Conservation (phyloP, 92 coral and sea anemone species). For the Zoanthus gigantus region DNA sequence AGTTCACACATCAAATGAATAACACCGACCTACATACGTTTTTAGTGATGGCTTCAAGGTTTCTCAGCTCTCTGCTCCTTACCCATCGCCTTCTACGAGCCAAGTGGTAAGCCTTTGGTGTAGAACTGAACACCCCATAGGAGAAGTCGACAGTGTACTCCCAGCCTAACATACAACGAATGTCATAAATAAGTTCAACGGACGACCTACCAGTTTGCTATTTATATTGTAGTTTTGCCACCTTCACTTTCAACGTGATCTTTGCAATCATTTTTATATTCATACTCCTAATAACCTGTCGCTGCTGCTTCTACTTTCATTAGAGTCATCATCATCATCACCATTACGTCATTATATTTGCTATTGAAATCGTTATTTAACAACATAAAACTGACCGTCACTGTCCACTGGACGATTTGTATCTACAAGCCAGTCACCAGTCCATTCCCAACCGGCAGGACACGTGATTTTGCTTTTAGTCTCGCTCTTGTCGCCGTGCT, state of each 20-base stretch:
- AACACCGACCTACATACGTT: constrained; percentile 49
- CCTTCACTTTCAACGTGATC: too few species aligned
- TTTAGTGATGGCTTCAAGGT: constrained; percentile 76
- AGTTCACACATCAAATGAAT: not conserved
- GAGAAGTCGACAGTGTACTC: constrained; percentile 92
- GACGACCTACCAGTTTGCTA: too few species aligned
- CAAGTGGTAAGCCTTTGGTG: constrained; percentile 91
- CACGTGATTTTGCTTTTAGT: constrained; percentile 75
- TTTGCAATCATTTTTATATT: too few species aligned
- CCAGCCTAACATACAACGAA: constrained; percentile 71
- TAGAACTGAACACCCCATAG: constrained; percentile 87
- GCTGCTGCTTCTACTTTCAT: not conserved
- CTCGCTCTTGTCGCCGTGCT: constrained; percentile 81
- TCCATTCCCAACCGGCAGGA: constrained; percentile 98
- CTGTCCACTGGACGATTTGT: constrained; percentile 92
- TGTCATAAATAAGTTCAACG: not conserved
- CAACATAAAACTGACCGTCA: constrained; percentile 62
- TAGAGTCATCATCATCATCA: not conserved
- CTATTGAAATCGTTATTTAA: not conserved
- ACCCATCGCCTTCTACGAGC: constrained; percentile 95
- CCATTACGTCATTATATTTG: too few species aligned
- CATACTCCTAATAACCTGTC: not conserved
- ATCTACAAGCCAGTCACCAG: constrained; percentile 87
- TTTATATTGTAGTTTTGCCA: too few species aligned
- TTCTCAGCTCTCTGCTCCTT: constrained; percentile 82